These are phyloP conservation scores for Pterostichus niger DNA, from an alignment of 2,888 invertebrate genomes.

Conservation along the genomic window DNA sequence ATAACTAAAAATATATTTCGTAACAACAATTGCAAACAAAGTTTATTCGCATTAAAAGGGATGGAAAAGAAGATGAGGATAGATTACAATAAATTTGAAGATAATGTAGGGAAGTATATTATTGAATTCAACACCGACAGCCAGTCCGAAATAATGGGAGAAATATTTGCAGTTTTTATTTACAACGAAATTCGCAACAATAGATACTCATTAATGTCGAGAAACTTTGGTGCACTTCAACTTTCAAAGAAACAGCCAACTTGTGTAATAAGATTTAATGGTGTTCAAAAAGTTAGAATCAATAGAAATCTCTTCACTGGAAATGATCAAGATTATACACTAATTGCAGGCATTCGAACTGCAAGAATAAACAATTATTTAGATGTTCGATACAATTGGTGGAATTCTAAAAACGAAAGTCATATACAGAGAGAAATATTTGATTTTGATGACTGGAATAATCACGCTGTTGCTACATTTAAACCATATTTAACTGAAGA, in stretches of 20 bases:
- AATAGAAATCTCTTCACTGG: conserved; percentile 93
- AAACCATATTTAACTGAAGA: conserved; percentile 92
- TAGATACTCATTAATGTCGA: conserved; percentile 76
- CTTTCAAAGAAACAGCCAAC: conserved; percentile 81
- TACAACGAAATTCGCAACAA: conserved; percentile 89
- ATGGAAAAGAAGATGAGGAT: conserved; percentile 98
- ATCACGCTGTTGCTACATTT: conserved; percentile 95
- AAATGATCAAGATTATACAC: conserved; percentile 91
- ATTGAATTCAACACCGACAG: conserved; percentile 93
- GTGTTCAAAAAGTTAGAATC: conserved; percentile 95
- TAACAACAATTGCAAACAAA: conserved; percentile 90
- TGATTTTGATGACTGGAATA: conserved; percentile 99
- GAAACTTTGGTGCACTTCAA: conserved; percentile 75
- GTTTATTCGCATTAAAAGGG: conserved; percentile 90
- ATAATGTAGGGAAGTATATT: conserved; percentile 90
- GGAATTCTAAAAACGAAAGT: conserved; percentile 89
- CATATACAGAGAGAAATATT: conserved; percentile 92
- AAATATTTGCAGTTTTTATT: conserved; percentile 88
- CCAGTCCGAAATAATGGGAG: conserved; percentile 94
- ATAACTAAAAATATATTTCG: conserved; percentile 91
- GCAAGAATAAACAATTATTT: conserved; percentile 92
- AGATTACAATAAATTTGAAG: conserved; percentile 87
- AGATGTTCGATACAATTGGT: conserved; percentile 97
- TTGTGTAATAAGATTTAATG: conserved; percentile 94
- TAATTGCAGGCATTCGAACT: conserved; percentile 94